These are phyloP conservation scores for Crotalus horridus DNA, from an alignment of 2,113 vertebrate genomes.

Conservation along the genomic window DNA sequence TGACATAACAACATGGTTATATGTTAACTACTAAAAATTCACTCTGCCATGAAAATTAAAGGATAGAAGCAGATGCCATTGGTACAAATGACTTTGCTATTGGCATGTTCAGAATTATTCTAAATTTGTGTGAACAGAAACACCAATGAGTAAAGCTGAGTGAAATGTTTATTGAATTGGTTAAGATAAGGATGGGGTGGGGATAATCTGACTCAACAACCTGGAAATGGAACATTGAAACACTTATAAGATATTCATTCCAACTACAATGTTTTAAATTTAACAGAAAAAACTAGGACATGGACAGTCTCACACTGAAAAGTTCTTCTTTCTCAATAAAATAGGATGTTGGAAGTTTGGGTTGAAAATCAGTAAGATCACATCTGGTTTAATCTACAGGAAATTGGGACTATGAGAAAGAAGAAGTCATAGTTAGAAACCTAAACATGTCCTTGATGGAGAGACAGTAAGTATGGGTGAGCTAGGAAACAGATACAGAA, in stretches of 20 bases:
- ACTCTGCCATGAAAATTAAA: not conserved
- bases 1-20: not conserved
- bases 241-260: not conserved
- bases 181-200: not conserved
- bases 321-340: not conserved
- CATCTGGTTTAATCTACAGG: not conserved
- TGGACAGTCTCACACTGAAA: not conserved
- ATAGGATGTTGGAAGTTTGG: not conserved
- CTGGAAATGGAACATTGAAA: not conserved
- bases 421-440: not conserved
- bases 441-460: not conserved
- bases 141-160: not conserved
- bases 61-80: not conserved
- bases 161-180: not conserved
- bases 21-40: not conserved
- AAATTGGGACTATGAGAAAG: not conserved
- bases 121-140: not conserved
- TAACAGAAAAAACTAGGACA: not conserved
- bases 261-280: not conserved
- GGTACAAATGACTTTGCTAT: not conserved
- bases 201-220: not conserved
- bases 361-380: not conserved
- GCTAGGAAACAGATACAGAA: not conserved
- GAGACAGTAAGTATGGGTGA: not conserved
- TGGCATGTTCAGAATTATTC: not conserved